These are phyloP conservation scores for Ptychoptera contaminata DNA, from an alignment of 2,888 invertebrate species.

Conservation along the genomic window DNA sequence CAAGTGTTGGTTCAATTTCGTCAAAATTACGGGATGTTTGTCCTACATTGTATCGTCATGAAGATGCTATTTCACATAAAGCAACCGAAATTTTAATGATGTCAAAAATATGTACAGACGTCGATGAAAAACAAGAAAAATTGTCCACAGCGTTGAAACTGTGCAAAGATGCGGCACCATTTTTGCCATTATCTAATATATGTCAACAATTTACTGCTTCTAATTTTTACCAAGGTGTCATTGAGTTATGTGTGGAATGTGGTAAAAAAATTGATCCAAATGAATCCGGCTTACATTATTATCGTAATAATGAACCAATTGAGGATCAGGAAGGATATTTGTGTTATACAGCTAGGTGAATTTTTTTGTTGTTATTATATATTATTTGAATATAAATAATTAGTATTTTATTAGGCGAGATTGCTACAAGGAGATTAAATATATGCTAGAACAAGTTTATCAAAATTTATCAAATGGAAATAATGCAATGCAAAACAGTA, in stretches of 20 bases:
- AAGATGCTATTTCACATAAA: slow-evolving; percentile 93
- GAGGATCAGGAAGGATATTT: slow-evolving; percentile 73
- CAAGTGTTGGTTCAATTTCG: slow-evolving; percentile 85
- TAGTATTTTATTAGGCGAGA: slow-evolving; percentile 47
- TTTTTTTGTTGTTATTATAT: neutral
- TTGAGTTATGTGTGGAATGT: slow-evolving; percentile 72
- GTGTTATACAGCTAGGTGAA: slow-evolving; percentile 45
- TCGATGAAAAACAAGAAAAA: slow-evolving; percentile 60
- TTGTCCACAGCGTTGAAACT: slow-evolving; percentile 63
- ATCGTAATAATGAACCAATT: slow-evolving; percentile 63
- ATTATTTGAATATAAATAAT: neutral
- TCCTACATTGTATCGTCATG: slow-evolving; percentile 82
- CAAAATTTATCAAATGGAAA: slow-evolving; percentile 18
- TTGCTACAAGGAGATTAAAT: slow-evolving; percentile 74
- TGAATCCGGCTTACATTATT: slow-evolving; percentile 73
- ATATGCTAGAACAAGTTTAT: slow-evolving; percentile 47
- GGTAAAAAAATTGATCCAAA: slow-evolving; percentile 81
- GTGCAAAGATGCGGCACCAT: slow-evolving; percentile 78
- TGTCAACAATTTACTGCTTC: slow-evolving; percentile 64
- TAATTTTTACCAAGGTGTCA: slow-evolving; percentile 74
- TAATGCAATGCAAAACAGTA: neutral
- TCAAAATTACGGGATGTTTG: slow-evolving; percentile 75
- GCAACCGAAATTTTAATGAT: slow-evolving; percentile 78
- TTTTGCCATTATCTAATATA: slow-evolving; percentile 68
- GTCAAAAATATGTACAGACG: slow-evolving; percentile 57